Evolutionary conservation across 2,113 vertebrate species (phyloP).

Genomic region (Potamarius usumacintae): DNA sequence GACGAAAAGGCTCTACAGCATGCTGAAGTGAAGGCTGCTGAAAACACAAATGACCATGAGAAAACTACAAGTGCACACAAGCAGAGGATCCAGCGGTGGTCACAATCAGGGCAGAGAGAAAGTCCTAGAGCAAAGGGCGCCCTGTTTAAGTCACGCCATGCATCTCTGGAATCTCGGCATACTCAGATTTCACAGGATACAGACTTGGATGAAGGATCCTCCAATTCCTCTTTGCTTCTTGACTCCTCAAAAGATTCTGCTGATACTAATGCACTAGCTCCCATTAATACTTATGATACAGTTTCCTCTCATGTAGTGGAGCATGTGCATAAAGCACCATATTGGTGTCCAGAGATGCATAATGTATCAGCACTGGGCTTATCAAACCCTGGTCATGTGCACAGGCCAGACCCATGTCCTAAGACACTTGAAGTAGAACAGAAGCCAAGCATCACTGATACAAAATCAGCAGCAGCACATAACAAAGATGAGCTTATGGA

Average conservation of each 20-base stretch:
- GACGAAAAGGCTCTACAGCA: neutral
- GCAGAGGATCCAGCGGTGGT: constrained; percentile 38
- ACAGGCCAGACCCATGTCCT: constrained; percentile 6
- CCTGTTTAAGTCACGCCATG: neutral
- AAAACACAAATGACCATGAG: neutral
- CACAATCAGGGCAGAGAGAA: constrained; percentile 16
- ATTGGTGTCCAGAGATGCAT: constrained; percentile 43
- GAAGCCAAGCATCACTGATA: neutral
- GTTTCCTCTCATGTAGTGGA: constrained; percentile 65
- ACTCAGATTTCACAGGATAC: neutral
- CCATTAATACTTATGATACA: constrained; percentile 60
- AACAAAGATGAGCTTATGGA: neutral
- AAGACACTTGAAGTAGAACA: neutral
- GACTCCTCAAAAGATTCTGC: neutral
- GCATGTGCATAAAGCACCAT: constrained; percentile 52
- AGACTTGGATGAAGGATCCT: constrained; percentile 35
- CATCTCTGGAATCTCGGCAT: constrained; percentile 16
- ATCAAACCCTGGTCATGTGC: neutral
- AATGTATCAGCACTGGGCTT: constrained; percentile 3
- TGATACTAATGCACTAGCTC: constrained; percentile 33
- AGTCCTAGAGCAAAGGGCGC: neutral
- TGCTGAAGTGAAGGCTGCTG: neutral
- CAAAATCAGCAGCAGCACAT: neutral
- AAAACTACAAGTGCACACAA: constrained; percentile 25
- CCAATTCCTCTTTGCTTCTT: constrained; percentile 3